phyloP scores from a whole-genome alignment of 2,113 vertebrate species.

The Odobenus rosmarus region DNA sequence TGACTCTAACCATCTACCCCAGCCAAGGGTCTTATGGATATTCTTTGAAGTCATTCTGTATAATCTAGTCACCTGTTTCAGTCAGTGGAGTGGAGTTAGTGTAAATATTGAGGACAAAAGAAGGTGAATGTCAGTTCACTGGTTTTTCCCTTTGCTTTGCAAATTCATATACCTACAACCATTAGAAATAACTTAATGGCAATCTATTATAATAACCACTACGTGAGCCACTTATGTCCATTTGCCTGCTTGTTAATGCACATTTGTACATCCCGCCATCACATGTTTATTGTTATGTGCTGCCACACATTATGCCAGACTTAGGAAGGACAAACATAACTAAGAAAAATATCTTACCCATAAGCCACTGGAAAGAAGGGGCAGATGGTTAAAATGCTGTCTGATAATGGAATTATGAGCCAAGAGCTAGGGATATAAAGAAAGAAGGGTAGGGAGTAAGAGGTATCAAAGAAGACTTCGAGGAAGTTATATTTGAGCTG shows the following conservation, averaged over 20 bases:
- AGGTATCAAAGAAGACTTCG: not conserved
- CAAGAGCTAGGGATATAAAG: not conserved
- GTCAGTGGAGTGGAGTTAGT: not conserved
- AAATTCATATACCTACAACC: not conserved
- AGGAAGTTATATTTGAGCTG: not conserved
- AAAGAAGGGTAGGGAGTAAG: not conserved
- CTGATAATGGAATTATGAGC: not conserved
- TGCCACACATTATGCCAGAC: not conserved
- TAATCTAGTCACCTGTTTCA: not conserved
- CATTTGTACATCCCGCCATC: conserved; percentile 7
- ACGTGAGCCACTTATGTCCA: not conserved
- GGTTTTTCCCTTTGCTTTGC: not conserved
- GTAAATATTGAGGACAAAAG: conserved; percentile 27
- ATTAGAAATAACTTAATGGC: not conserved
- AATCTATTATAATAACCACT: not conserved
- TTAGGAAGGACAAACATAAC: not conserved
- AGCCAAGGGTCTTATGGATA: not conserved
- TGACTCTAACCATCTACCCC: not conserved
- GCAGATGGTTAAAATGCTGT: not conserved
- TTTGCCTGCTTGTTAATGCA: not conserved
- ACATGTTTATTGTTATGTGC: not conserved
- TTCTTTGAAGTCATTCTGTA: not conserved
- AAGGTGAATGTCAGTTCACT: not conserved
- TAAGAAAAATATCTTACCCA: not conserved
- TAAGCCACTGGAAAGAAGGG: not conserved